Percentiles rank a stretch among this genome's conserved stretches.
phyloP scores from a whole-genome alignment of 2,888 invertebrate species.

The Drosophila infuscata region DNA sequence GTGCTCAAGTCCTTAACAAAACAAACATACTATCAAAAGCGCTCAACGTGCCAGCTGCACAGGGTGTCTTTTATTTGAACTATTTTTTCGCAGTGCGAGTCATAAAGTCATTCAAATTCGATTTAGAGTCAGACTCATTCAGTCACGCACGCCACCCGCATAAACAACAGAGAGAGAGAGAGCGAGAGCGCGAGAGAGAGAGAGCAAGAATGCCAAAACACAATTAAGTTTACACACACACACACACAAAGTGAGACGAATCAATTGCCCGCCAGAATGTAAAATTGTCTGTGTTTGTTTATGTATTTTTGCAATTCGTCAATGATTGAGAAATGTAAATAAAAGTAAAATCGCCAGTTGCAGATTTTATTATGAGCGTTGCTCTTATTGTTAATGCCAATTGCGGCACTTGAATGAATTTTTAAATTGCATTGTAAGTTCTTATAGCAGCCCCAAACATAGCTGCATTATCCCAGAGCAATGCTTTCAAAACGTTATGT shows the following conservation, averaged over 20 bases:
- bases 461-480: background rate
- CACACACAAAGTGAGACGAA: slow-evolving; percentile 19
- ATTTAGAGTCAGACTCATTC: slow-evolving; percentile 6
- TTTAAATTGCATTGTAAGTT: slow-evolving; percentile 54
- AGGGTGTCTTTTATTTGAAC: slow-evolving; percentile 7
- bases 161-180: slow-evolving; percentile 13
- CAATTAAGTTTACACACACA: slow-evolving; percentile 57
- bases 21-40: slow-evolving; percentile 29
- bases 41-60: background rate
- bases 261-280: slow-evolving; percentile 47
- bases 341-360: slow-evolving; percentile 67
- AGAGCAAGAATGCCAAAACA: slow-evolving; percentile 26
- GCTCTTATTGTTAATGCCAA: slow-evolving; percentile 17
- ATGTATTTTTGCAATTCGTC: slow-evolving; percentile 52
- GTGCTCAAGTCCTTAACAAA: slow-evolving; percentile 48
- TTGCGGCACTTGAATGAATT: slow-evolving; percentile 32
- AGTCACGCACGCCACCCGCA: slow-evolving; percentile 49
- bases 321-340: slow-evolving; percentile 52
- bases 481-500: slow-evolving; percentile 10
- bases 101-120: slow-evolving; percentile 15
- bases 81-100: background rate
- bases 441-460: slow-evolving; percentile 20
- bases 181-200: slow-evolving; percentile 1
- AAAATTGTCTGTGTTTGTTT: slow-evolving; percentile 12
- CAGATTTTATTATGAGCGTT: slow-evolving; percentile 29